Evolutionary conservation across 2,113 vertebrate genomes (phyloP).

Genomic region (Camelus dromedarius): DNA sequence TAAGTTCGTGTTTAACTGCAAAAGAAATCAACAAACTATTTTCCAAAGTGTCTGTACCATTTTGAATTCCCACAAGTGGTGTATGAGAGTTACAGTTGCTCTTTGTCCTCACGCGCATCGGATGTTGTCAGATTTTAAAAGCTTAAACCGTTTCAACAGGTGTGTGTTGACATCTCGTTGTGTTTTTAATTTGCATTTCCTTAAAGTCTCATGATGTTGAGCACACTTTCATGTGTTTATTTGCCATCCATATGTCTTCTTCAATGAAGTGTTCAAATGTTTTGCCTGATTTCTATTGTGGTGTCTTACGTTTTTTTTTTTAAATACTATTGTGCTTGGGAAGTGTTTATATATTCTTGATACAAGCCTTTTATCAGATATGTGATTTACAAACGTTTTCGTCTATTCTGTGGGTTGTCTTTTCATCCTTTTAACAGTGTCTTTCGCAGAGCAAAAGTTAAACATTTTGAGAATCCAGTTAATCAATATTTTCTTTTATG

Average conservation of each 20-base stretch:
- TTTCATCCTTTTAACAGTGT: no score
- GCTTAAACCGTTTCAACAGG: not conserved
- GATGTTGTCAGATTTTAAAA: not conserved
- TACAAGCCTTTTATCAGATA: no score
- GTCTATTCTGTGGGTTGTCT: no score
- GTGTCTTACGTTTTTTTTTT: not conserved
- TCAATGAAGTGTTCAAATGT: not conserved
- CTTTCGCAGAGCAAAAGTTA: not conserved
- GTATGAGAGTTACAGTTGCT: not conserved
- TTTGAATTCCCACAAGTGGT: no score
- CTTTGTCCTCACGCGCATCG: not conserved
- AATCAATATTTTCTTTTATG: conserved; percentile 24
- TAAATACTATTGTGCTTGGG: not conserved
- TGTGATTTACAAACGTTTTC: no score
- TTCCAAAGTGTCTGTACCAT: no score
- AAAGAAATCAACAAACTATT: no score
- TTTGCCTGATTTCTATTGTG: not conserved
- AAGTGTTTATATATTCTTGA: not conserved
- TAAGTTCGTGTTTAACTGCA: no score
- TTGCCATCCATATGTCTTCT: no score
- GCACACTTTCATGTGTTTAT: no score
- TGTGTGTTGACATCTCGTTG: not conserved
- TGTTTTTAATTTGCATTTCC: no score
- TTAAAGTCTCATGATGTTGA: no score
- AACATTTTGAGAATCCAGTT: not conserved